Base-by-base conservation (phyloP, 2,888 invertebrate genomes). In the Caenorhabditis sp. region DNA sequence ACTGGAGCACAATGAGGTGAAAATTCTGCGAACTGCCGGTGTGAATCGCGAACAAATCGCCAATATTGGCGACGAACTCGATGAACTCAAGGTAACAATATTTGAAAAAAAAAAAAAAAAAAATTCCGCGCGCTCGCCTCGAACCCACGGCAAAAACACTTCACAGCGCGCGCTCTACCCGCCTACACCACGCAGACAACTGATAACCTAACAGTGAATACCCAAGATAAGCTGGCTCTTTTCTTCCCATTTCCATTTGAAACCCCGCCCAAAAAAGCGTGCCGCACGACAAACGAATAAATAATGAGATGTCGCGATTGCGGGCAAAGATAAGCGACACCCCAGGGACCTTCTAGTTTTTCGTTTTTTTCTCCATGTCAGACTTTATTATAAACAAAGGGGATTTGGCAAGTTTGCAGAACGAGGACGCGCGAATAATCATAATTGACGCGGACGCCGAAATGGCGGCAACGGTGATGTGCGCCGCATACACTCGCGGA, bases 361-460 rank as follows among this genome's bases (percentile, higher is more conserved):
- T 23, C 21, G 19, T 23, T 51, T 51, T 49, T 3, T 49, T 14
- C 5, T 49, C 3, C 49, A 49, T 14, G 10, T 6, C 31, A 31
- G 31, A 31, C 31, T 31, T 31, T 31, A 31, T 31, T 31, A 31
- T 31, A 31, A 31, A 31, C 5, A 31, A 31, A 31, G 10, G n/a
- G n/a, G n/a, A n/a, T n/a, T n/a, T n/a, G n/a, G 31, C 31, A 24
- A 21, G 43, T 86, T 61, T 68, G n/a, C n/a, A 89, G 89, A 76
- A 93, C 81, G 94, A 95, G 86, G 97, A 97, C 88, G 94, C 95
- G 2, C 91, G 97, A 69, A 95, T 99, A 68, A 95, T 97, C 82
- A 90, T 97, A 82, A 95, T 95, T 2, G 97, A 97, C 89, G 96
- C 97, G 89, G 95, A 95, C 89, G 95, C 95, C 88, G 92, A 92